Base-by-base conservation (phyloP, 2,888 invertebrate species). In the Acleris cristana region DNA sequence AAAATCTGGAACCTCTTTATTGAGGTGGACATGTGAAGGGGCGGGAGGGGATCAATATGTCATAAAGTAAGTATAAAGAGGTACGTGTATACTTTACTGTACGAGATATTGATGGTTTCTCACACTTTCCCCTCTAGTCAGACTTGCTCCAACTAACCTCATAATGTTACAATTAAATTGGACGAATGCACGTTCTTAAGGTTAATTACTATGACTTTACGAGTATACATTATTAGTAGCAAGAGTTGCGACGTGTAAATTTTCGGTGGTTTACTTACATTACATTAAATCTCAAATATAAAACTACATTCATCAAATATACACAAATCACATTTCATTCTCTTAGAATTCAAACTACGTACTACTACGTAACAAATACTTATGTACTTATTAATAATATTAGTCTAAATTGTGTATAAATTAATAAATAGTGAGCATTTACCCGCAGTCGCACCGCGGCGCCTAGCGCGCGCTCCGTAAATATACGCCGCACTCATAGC, bases 371-470 rank as follows among this genome's bases (percentile, higher is more conserved):
- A 66, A 66, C 66, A 61, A 52, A 61, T 61, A 56, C 44, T 66
- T 65, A 58, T 51, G 19, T 40, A 44, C 18, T 1, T 34, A 34
- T 40, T 48, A 40, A 45, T 65, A 59, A 56, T 23, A 65, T 58
- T 69, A 55, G 23, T 54, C 62, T 59, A 62, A 54, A 63, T 53
- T 69, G 34, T 69, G 63, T 72, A 73, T 70, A 70, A 72, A 71
- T 74, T 72, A 70, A 65, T 65, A 71, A 73, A 65, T 72, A 70
- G 71, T 73, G 74, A 70, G 67, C 71, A 70, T 62, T 65, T 77
- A 78, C 76, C 77, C 79, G 74, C 70, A 71, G 78, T 77, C 78
- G 77, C n/a, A 72, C 34, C 34, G 66, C 65, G 64, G 65, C 55
- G 56, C 69, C 54, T 10, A 34, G 62, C 62, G 45, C 54, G 60